A percentile compares a stretch with the other conserved stretches of the same genome.
Conservation (phyloP, 2,888 invertebrate genomes). For the Folsomia manolachei region DNA sequence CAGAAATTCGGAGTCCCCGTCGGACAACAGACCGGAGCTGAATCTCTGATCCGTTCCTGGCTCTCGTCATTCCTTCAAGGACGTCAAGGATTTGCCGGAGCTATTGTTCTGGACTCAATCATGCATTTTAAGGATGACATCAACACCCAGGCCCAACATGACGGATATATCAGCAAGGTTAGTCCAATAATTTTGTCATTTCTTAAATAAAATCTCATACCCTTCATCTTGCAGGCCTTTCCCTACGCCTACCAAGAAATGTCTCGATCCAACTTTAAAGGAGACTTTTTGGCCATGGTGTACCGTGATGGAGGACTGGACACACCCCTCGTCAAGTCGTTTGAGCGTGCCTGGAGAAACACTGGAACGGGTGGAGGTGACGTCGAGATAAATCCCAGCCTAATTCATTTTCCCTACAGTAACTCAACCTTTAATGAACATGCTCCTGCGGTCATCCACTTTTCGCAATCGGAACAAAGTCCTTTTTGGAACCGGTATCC, state of each 20-base stretch:
- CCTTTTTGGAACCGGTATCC: constrained; percentile 51
- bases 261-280: constrained; percentile 24
- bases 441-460: constrained; percentile 41
- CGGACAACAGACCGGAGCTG: background rate
- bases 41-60: constrained; percentile 7
- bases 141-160: constrained; percentile 16
- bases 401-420: constrained; percentile 34
- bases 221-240: constrained; percentile 31
- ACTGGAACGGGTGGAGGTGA: constrained; percentile 4
- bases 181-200: constrained; percentile 39
- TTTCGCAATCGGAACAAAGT: constrained; percentile 51
- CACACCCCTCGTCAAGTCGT: constrained; percentile 31
- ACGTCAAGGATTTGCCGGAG: constrained; percentile 46
- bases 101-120: constrained; percentile 51
- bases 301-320: constrained; percentile 46
- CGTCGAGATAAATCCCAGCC: constrained; percentile 19
- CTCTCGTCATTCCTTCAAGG: constrained; percentile 22
- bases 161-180: constrained; percentile 21
- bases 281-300: constrained; percentile 51
- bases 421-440: background rate
- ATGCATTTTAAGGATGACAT: constrained; percentile 45
- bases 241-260: constrained; percentile 36
- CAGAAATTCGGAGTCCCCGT: background rate
- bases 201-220: no score
- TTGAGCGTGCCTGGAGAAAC: constrained; percentile 33